A percentile compares a stretch with the other conserved stretches of the same genome.
phyloP scores from a whole-genome alignment of 2,888 invertebrate genomes.

The Octonoba sinensis region DNA sequence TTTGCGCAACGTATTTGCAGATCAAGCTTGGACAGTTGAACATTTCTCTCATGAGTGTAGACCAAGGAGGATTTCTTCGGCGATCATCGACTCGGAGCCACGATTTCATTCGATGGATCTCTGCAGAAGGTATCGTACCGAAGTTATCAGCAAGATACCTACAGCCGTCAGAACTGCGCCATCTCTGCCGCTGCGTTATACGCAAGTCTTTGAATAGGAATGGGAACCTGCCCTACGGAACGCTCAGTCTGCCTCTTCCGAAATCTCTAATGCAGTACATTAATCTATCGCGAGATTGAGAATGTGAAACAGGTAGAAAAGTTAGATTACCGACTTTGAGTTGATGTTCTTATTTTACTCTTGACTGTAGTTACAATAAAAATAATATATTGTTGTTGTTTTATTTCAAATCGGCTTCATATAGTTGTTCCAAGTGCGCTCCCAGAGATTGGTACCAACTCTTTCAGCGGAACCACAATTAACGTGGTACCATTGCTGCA shows the following conservation, averaged over 20 bases:
- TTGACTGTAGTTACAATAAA: too few species aligned
- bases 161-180: slow-evolving; percentile 28
- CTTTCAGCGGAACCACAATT: too few species aligned
- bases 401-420: too few species aligned
- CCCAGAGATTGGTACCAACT: too few species aligned
- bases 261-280: slow-evolving; percentile 21
- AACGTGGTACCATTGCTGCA: too few species aligned
- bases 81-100: slow-evolving; percentile 21
- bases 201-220: slow-evolving; percentile 19
- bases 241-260: slow-evolving; percentile 23
- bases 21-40: slow-evolving; percentile 26
- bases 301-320: too few species aligned
- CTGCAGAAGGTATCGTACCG: slow-evolving; percentile 18
- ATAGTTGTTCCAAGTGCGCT: too few species aligned
- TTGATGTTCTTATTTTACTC: too few species aligned
- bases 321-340: too few species aligned
- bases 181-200: slow-evolving; percentile 23
- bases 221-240: slow-evolving; percentile 43
- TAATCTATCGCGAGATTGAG: slow-evolving; percentile 28
- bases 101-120: slow-evolving; percentile 28
- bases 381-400: too few species aligned
- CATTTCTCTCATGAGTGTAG: slow-evolving; percentile 27
- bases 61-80: slow-evolving; percentile 2
- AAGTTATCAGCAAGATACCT: slow-evolving; percentile 20
- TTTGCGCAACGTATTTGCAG: not conserved